A percentile compares a stretch with the other conserved stretches of the same genome.
These are phyloP conservation scores for Chydorus sphaericus DNA, from an alignment of 2,888 invertebrate species.

Conservation along the genomic window DNA sequence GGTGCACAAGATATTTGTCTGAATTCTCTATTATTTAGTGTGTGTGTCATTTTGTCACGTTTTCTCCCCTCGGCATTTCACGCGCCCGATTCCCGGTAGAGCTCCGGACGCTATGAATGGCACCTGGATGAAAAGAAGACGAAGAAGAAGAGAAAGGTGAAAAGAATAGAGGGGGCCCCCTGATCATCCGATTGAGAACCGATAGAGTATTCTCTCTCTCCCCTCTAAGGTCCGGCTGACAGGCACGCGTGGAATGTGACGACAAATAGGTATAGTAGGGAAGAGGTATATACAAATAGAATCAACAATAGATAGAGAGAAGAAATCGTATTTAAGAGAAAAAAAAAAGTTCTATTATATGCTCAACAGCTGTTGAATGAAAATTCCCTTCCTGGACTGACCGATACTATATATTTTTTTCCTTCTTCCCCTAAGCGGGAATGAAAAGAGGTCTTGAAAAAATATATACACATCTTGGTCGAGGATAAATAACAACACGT, in stretches of 20 bases:
- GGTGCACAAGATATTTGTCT: no score
- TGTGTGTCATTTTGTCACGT: background rate
- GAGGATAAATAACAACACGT: constrained; percentile 3
- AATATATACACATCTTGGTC: background rate
- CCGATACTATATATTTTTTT: background rate
- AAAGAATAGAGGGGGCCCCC: background rate
- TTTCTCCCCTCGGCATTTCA: no score
- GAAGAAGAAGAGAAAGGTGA: background rate
- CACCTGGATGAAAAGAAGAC: background rate
- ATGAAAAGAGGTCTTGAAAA: background rate
- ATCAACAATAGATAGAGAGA: constrained; percentile 1
- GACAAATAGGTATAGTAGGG: constrained; percentile 4
- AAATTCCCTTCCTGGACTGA: background rate
- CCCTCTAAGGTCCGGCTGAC: background rate
- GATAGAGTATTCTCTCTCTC: background rate
- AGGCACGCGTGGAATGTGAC: constrained; percentile 8
- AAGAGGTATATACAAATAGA: constrained; percentile 5
- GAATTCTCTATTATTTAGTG: no score
- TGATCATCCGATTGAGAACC: constrained; percentile 5
- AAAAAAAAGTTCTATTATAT: constrained; percentile 3
- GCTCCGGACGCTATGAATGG: background rate
- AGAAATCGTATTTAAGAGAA: background rate
- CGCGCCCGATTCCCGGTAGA: background rate
- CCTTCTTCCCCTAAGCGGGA: background rate
- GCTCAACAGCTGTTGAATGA: constrained; percentile 4